Conservation (phyloP, 2,113 vertebrate genomes). For the Circaetus cinerascens region DNA sequence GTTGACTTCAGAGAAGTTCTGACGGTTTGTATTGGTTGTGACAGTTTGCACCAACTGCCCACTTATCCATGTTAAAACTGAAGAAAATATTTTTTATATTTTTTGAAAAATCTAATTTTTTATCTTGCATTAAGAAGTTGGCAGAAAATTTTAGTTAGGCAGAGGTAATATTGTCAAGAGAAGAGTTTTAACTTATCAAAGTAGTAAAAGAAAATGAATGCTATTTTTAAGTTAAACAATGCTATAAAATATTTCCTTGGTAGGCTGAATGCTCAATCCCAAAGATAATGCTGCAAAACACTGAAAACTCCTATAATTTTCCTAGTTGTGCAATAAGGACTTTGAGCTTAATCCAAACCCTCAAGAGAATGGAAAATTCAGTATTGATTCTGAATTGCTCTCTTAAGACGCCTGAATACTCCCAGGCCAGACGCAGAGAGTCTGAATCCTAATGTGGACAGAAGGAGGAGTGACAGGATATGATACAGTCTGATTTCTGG, state of each 20-base stretch:
- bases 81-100: background rate
- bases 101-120: background rate
- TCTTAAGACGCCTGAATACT: background rate
- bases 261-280: background rate
- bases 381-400: background rate
- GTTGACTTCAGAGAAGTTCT: background rate
- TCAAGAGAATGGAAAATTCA: background rate
- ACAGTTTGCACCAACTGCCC: background rate
- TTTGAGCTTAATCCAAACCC: background rate
- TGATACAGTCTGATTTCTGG: background rate
- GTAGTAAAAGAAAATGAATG: background rate
- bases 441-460: background rate
- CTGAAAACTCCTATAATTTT: background rate
- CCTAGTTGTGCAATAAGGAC: background rate
- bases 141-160: background rate
- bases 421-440: accelerated
- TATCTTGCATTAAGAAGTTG: background rate
- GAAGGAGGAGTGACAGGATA: background rate
- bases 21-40: background rate
- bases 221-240: background rate
- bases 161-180: background rate
- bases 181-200: background rate
- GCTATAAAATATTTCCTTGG: background rate
- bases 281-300: background rate
- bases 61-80: background rate